Base-by-base conservation (phyloP, 2,888 invertebrate species). In the Alviniconcha strummeri region DNA sequence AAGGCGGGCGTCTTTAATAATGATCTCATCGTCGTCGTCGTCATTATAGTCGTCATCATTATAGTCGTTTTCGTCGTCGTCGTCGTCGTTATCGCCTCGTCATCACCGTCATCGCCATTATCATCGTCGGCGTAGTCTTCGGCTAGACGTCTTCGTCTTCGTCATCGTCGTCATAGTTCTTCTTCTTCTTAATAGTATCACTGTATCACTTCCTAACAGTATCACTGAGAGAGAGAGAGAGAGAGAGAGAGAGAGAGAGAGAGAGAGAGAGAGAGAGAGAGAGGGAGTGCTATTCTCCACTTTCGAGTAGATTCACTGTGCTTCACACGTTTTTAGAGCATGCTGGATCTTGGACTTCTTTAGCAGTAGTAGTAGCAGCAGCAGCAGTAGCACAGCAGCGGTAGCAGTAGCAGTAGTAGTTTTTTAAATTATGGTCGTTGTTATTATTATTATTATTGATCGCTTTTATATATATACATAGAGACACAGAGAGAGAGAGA, bases 241-340 rank as follows among this genome's bases (percentile, higher is more conserved):
- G 75, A 36, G 52, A 36, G 52, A 36, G 75, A 36, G 75, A 36
- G 75, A 75, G 75, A 75, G 75, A 75, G 52, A 75, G 75, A 75
- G 75, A 75, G 75, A 36, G 75, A 75, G 75, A 75, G 75, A 75
- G 52, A 75, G 52, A 75, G 75, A 75, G 75, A 55, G 55, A 17
- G 55, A 82, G 64, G n/a, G 8, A 19, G 55, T 15, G 36, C 36
- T 36, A 36, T 36, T 36, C 36, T 36, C 36, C 36, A 36, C 36
- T 36, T 36, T 36, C 36, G 36, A 36, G 36, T 36, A 36, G 36
- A 36, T 36, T 36, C 36, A 36, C 36, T 36, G 36, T 3, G 8
- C 17, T n/a, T 36, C 36, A 9, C 6, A 75, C 9, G 15, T 15
- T 15, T 15, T 15, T 0, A 36, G 4, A 13, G 64, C 15, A 64